phyloP scores from a whole-genome alignment of 2,113 vertebrate genomes.

The Platanista minor region DNA sequence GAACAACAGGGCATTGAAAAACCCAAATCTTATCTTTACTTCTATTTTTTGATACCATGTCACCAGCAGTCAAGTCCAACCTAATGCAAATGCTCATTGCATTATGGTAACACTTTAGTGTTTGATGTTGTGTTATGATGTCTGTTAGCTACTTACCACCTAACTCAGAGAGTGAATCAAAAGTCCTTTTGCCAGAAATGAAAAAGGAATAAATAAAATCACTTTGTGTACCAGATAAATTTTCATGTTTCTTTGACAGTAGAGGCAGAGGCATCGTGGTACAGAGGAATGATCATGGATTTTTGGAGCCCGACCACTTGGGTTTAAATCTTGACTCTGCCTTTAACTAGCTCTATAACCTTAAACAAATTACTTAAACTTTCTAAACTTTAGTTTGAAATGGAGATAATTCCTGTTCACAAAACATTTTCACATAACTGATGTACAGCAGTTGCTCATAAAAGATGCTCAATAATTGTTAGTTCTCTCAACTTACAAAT shows the following conservation, averaged over 20 bases:
- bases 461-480: not conserved
- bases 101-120: not conserved
- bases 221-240: not conserved
- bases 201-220: not conserved
- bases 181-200: not conserved
- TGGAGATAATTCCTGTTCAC: not conserved
- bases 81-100: not conserved
- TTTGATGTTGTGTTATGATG: not conserved
- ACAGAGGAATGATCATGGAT: too few species aligned
- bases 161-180: not conserved
- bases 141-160: not conserved
- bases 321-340: not conserved
- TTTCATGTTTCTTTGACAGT: not conserved
- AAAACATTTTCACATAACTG: not conserved
- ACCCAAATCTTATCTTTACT: not conserved
- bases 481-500: not conserved
- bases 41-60: not conserved
- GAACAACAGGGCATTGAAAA: not conserved
- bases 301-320: not conserved
- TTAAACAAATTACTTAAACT: not conserved
- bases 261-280: not conserved
- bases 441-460: not conserved
- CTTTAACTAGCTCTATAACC: not conserved
- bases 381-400: not conserved
- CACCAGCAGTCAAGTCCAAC: not conserved